Evolutionary conservation across 2,113 vertebrate species (phyloP).

Genomic region (Oxyruncus cristatus): DNA sequence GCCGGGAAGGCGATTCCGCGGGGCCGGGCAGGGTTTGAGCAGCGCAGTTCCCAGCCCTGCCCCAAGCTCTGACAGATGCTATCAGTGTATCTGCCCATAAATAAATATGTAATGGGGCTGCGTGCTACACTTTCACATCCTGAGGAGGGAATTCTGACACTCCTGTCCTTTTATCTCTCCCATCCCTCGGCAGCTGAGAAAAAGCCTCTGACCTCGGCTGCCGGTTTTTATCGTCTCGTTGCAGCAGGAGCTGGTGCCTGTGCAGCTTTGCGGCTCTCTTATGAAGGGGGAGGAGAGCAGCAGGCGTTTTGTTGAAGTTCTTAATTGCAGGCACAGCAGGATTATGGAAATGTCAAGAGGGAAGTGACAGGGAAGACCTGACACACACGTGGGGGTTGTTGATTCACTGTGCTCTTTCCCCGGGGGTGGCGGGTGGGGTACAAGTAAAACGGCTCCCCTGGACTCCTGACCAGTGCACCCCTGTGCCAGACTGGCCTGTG

Average conservation of each 20-base stretch:
- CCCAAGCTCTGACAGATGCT: slow-evolving; percentile 15
- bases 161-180: slow-evolving; percentile 32
- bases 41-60: neutral
- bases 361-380: slow-evolving; percentile 47
- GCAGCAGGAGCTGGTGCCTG: slow-evolving; percentile 16
- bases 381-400: neutral
- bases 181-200: slow-evolving; percentile 35
- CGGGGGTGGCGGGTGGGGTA: neutral
- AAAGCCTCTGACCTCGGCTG: slow-evolving; percentile 21
- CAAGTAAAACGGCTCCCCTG: accelerated
- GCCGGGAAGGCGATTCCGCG: neutral
- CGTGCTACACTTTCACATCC: slow-evolving; percentile 8
- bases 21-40: neutral
- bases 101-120: neutral
- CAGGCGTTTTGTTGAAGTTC: slow-evolving; percentile 58
- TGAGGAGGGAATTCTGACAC: slow-evolving; percentile 35
- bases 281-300: slow-evolving; percentile 45
- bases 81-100: slow-evolving; percentile 33
- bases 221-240: neutral
- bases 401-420: neutral
- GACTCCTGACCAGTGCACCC: neutral
- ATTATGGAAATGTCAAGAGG: slow-evolving; percentile 63
- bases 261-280: neutral
- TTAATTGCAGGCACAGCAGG: slow-evolving; percentile 58
- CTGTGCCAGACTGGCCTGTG: neutral